Evolutionary conservation across 92 coral and sea anemone species (phyloP).

Genomic region (Ricordea florida): DNA sequence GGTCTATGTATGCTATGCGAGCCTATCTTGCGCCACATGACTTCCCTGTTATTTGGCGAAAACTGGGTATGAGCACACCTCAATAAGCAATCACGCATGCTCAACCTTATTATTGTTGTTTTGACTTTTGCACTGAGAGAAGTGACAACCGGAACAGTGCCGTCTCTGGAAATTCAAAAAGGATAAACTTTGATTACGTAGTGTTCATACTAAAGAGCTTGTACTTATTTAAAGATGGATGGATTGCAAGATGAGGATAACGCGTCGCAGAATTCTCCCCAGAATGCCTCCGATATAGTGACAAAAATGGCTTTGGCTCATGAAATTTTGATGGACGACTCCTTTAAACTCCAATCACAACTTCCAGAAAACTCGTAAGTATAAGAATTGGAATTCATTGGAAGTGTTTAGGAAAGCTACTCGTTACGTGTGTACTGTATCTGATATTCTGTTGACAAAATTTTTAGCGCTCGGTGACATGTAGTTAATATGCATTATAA

Average conservation of each 20-base stretch:
- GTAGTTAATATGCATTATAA: too few species aligned
- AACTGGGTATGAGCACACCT: neutral
- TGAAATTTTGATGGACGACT: conserved; percentile 88
- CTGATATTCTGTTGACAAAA: too few species aligned
- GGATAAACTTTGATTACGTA: too few species aligned
- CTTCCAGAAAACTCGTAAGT: conserved; percentile 93
- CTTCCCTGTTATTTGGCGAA: neutral
- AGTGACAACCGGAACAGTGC: neutral
- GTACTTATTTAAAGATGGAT: neutral
- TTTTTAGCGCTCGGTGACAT: too few species aligned
- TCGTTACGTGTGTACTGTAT: too few species aligned
- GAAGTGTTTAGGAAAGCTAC: too few species aligned
- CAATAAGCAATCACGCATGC: conserved; percentile 5
- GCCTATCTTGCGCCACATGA: too few species aligned
- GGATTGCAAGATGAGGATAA: neutral
- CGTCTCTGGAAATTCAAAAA: neutral
- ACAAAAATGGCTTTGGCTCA: conserved; percentile 96
- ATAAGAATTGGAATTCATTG: neutral
- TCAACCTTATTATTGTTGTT: neutral
- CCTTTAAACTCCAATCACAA: conserved; percentile 76
- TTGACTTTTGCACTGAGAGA: neutral
- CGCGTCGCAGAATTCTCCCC: neutral
- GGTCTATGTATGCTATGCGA: too few species aligned
- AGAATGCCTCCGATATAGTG: conserved; percentile 66
- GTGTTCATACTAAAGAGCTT: neutral